phyloP scores from a whole-genome alignment of 2,888 invertebrate species.

The Phorcus lineatus region DNA sequence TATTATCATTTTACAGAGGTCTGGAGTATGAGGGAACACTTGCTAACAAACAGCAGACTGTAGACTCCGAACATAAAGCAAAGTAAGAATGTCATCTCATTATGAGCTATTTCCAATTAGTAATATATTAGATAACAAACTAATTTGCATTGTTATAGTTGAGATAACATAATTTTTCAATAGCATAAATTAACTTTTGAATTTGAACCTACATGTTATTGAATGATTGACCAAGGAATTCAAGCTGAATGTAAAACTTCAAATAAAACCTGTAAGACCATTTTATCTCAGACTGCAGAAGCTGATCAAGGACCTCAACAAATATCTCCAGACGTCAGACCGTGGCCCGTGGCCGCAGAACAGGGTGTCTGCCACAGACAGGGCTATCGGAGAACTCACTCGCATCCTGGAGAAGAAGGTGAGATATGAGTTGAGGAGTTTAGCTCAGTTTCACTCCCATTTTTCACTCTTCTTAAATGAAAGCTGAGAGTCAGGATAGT shows the following conservation, averaged over 20 bases:
- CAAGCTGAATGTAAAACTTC: too few species aligned
- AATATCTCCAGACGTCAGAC: conserved; percentile 71
- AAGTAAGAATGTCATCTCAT: conserved; percentile 66
- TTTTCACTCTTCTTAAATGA: too few species aligned
- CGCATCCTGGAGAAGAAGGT: conserved; percentile 79
- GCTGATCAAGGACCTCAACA: conserved; percentile 76
- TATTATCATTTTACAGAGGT: conserved; percentile 75
- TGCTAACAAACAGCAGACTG: conserved; percentile 60
- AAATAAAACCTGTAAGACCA: too few species aligned
- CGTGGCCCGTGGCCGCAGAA: conserved; percentile 78
- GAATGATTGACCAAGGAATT: too few species aligned
- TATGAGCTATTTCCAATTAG: too few species aligned
- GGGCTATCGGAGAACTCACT: conserved; percentile 79
- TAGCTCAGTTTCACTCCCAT: too few species aligned
- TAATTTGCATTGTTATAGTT: too few species aligned
- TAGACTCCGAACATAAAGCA: conserved; percentile 71
- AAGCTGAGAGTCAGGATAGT: too few species aligned
- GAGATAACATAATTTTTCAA: too few species aligned
- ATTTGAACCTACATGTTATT: too few species aligned
- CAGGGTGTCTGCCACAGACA: conserved; percentile 79
- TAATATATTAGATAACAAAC: too few species aligned
- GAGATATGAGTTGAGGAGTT: not conserved
- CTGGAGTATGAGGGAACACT: conserved; percentile 79
- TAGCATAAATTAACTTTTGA: too few species aligned
- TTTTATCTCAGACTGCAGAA: conserved; percentile 76